Evolutionary conservation across 2,888 invertebrate species (phyloP), one percentile per base, ranked within the genome.

Genomic region (Thelaira solivaga): DNA sequence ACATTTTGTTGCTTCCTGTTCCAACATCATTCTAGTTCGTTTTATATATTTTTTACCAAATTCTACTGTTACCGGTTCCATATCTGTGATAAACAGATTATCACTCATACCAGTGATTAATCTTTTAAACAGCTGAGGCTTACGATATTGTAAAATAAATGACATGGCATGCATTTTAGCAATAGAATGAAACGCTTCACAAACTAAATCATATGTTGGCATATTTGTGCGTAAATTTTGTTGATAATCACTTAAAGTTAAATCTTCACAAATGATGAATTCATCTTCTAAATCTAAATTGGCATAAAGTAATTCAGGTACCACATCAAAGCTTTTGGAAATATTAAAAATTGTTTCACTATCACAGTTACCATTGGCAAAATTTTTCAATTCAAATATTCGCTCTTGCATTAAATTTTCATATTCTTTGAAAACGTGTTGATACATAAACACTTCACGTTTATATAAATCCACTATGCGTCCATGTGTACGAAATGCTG

Each of bases 111-210:
- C 74, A 1, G 49, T 22, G 2, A 85, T 74, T n/a, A 85, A 53
- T 2, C 69, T 41, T 4, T 62, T 22, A 29, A 85, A 86, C 4
- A 74, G 26, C 11, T 72, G n/a, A 0, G 84, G 83, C 41, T 83
- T 77, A 6, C 80, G 81, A 47, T 88, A 83, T 76, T 86, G 88
- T 20, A 90, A 82, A 0, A 89, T 88, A 68, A 90, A 87, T 7
- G 90, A 90, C 80, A 90, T 87, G 1, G 90, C 90, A 80, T 90
- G 90, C 78, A 90, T 88, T 36, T 89, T 89, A 1, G 90, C 90
- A 8, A 90, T 83, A 4, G 89, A 87, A 74, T 87, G 87, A 22
- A 90, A 83, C 0, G 90, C 87, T 11, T 85, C 82, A 39, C 86
- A 85, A 1, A 90, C 86, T 75, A 89, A 84, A 43, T 90, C 87